These are phyloP conservation scores for Beroe ovata DNA, from an alignment of 37 sponge, comb jelly and placozoan species.

Conservation along the genomic window DNA sequence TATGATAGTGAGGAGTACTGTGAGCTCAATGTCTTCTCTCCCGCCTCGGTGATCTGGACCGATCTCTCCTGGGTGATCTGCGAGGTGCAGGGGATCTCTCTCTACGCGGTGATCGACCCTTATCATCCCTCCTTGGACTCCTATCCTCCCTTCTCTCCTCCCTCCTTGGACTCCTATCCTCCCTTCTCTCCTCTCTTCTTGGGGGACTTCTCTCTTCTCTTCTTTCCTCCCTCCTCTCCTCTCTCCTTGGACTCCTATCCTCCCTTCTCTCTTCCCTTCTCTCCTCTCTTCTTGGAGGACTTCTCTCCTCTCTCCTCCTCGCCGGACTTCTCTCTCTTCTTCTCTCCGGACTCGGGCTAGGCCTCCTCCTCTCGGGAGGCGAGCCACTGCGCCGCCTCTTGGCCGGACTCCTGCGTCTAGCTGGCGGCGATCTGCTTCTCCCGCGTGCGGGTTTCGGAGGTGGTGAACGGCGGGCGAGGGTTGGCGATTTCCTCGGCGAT, in stretches of 20 bases:
- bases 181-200: background rate
- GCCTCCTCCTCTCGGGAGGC: background rate
- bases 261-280: background rate
- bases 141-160: background rate
- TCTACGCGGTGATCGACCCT: constrained; percentile 24
- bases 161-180: background rate
- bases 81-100: background rate
- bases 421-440: constrained; percentile 17
- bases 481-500: constrained; percentile 46
- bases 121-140: constrained; percentile 16
- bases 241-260: constrained; percentile 2
- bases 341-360: background rate
- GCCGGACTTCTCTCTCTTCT: background rate
- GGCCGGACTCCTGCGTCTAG: constrained; percentile 25
- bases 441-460: background rate
- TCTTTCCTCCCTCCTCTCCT: constrained; percentile 12
- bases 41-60: background rate
- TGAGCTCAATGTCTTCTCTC: background rate
- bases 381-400: background rate
- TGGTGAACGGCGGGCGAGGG: background rate
- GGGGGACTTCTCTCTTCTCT: constrained; percentile 3
- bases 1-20: too few species aligned
- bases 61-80: background rate
- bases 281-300: background rate
- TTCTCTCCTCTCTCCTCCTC: background rate